Conservation (phyloP, 2,888 invertebrate species). For the Ephialtes manifestator region DNA sequence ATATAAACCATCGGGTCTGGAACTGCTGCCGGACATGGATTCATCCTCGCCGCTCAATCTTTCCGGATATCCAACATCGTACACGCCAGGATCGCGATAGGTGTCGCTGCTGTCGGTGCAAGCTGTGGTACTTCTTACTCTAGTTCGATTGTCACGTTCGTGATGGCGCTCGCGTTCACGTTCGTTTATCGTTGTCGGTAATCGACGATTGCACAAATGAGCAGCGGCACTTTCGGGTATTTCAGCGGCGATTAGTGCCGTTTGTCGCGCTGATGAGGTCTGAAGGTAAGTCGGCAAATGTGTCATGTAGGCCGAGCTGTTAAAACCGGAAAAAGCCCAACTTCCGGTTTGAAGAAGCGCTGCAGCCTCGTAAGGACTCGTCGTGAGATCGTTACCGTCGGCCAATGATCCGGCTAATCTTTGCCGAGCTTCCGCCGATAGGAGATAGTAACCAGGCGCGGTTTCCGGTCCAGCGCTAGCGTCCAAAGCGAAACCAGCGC, state of each 20-base stretch:
- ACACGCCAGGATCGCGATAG: constrained; percentile 69
- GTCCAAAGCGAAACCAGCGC: constrained; percentile 75
- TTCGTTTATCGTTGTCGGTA: constrained; percentile 37
- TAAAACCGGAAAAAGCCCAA: constrained; percentile 81
- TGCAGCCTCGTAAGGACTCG: constrained; percentile 80
- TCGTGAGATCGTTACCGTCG: constrained; percentile 65
- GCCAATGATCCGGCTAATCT: constrained; percentile 72
- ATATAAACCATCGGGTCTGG: constrained; percentile 62
- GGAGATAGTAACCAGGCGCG: constrained; percentile 83
- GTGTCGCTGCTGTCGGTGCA: constrained; percentile 55
- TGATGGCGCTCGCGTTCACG: constrained; percentile 49
- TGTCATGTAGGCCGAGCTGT: constrained; percentile 78
- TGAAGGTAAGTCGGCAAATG: constrained; percentile 78
- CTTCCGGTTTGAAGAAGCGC: constrained; percentile 79
- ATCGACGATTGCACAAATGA: constrained; percentile 59
- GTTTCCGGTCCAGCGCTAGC: constrained; percentile 62
- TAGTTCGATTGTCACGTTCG: constrained; percentile 60
- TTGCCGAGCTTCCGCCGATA: constrained; percentile 80
- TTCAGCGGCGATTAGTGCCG: constrained; percentile 60
- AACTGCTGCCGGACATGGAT: constrained; percentile 68
- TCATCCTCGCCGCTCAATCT: constrained; percentile 73
- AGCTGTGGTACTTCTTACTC: constrained; percentile 22
- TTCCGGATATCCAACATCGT: constrained; percentile 68
- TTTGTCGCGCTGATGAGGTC: constrained; percentile 63
- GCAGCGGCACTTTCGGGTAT: constrained; percentile 56